Evolutionary conservation across 2,113 vertebrate species (phyloP).

Genomic region (Proterorhinus semilunaris): DNA sequence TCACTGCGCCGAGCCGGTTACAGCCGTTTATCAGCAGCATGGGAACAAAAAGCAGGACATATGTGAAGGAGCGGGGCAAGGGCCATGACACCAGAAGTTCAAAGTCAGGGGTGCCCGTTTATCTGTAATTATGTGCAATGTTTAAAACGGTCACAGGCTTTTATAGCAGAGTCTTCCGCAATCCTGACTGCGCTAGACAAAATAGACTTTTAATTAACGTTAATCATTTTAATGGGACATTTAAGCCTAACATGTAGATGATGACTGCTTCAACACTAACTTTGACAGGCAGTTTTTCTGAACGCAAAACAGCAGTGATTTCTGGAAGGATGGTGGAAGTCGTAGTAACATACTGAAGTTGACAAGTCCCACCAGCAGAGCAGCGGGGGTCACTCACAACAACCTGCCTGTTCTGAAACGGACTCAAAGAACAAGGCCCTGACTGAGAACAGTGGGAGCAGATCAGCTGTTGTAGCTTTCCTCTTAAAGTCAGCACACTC

Average conservation of each 20-base stretch:
- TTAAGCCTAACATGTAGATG: background rate
- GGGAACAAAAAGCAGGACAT: slow-evolving; percentile 32
- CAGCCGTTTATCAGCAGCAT: slow-evolving; percentile 43
- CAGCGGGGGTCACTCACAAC: slow-evolving; percentile 1
- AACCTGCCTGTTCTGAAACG: background rate
- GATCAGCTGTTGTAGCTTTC: slow-evolving; percentile 8
- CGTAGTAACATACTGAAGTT: background rate
- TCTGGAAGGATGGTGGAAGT: background rate
- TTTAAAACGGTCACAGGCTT: background rate
- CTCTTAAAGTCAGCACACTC: slow-evolving; percentile 21
- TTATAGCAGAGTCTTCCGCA: no score
- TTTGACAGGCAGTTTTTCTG: background rate
- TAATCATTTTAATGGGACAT: no score
- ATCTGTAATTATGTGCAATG: background rate
- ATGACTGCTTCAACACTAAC: background rate
- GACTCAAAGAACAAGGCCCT: slow-evolving; percentile 1
- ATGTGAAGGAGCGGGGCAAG: background rate
- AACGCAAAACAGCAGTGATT: background rate
- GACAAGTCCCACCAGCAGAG: background rate
- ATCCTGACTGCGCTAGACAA: no score
- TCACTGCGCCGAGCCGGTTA: slow-evolving; percentile 48
- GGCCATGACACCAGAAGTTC: slow-evolving; percentile 2
- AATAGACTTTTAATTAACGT: no score
- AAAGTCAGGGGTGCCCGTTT: background rate
- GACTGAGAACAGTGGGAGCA: background rate